These are phyloP conservation scores for Lordiphosa collinella DNA, from an alignment of 1,140 invertebrate species.

Conservation along the genomic window DNA sequence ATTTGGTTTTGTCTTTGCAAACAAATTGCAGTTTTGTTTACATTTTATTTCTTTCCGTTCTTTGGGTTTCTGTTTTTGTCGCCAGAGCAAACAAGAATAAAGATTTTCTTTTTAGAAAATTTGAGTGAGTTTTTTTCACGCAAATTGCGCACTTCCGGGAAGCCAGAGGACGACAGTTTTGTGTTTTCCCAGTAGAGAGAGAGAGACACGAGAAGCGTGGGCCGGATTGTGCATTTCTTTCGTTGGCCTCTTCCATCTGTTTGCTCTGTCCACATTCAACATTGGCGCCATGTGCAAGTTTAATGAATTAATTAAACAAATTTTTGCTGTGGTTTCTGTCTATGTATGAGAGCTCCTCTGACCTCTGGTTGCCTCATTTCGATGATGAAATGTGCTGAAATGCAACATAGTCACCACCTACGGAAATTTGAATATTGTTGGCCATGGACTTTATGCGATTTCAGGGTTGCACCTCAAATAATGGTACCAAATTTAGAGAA, in stretches of 20 bases:
- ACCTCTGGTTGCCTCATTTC: constrained; percentile 42
- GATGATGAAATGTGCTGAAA: background rate
- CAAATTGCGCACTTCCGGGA: constrained; percentile 54
- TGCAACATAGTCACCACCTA: constrained; percentile 16
- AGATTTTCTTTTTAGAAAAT: background rate
- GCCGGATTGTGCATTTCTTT: background rate
- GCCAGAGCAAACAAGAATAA: too few species aligned
- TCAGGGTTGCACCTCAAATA: constrained; percentile 2
- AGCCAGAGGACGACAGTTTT: constrained; percentile 1
- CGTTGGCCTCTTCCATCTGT: background rate
- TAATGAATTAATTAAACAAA: constrained; percentile 55
- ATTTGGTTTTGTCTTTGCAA: constrained; percentile 25
- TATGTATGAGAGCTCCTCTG: constrained; percentile 9
- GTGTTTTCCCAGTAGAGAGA: too few species aligned
- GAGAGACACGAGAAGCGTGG: background rate
- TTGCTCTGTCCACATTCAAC: constrained; percentile 6
- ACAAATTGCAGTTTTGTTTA: background rate
- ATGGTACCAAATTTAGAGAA: background rate
- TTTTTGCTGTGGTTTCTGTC: constrained; percentile 1
- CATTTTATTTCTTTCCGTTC: background rate
- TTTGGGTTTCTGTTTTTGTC: background rate
- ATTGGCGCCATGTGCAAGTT: constrained; percentile 39
- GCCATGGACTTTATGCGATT: constrained; percentile 1
- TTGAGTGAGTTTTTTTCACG: constrained; percentile 11
- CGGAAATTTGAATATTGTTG: constrained; percentile 27